Percentiles rank a stretch among this genome's conserved stretches.
Evolutionary conservation across 1,140 invertebrate genomes (phyloP).

Genomic region (Myzus persicae): DNA sequence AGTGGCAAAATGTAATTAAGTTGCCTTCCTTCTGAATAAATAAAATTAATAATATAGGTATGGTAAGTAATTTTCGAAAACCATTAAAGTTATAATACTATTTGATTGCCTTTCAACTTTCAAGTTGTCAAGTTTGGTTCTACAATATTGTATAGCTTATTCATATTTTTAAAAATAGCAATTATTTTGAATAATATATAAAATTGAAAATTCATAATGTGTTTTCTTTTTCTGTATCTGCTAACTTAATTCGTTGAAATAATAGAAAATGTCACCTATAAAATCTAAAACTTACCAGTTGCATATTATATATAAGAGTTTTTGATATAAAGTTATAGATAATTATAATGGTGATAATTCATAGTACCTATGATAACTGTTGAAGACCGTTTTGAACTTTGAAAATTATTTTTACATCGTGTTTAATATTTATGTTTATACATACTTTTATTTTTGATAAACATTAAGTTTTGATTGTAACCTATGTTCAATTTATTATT

Average conservation of each 20-base stretch:
- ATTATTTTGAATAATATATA: not conserved
- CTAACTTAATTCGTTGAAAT: not conserved
- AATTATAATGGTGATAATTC: not conserved
- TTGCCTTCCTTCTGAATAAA: not conserved
- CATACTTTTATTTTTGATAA: not conserved
- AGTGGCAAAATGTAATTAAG: not conserved
- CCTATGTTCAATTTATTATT: not conserved
- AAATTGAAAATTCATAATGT: not conserved
- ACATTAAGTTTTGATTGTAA: not conserved
- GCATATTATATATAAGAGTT: not conserved
- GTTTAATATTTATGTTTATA: not conserved
- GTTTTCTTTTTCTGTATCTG: not conserved
- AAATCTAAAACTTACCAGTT: not conserved
- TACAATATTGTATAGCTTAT: not conserved
- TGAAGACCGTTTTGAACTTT: not conserved
- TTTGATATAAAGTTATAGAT: not conserved
- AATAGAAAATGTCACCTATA: not conserved
- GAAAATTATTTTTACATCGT: not conserved
- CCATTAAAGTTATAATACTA: not conserved
- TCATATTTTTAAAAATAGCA: not conserved
- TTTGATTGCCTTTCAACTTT: not conserved
- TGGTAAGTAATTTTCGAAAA: not conserved
- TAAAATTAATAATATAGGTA: not conserved
- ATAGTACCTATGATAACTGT: not conserved
- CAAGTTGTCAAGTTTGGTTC: not conserved